Conservation (phyloP, 2,797 vertebrate genomes). For the Salarias fasciatus region DNA sequence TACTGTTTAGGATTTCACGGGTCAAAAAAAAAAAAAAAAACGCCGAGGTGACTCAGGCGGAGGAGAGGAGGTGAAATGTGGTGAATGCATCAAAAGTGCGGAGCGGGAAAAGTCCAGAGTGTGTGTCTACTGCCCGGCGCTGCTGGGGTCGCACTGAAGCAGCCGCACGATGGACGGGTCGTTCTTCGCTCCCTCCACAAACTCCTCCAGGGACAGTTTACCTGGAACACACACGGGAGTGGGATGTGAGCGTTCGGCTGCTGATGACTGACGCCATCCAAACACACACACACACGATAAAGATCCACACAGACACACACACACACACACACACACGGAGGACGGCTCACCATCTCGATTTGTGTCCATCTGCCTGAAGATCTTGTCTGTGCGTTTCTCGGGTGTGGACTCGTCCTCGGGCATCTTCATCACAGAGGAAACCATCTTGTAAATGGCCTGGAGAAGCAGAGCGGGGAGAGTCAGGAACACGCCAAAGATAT, state of each 20-base stretch:
- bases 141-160: constrained; percentile 97
- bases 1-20: constrained; percentile 29
- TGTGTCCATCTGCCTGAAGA: constrained; percentile 99
- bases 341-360: constrained; percentile 90
- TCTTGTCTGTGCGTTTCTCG: constrained; percentile 98
- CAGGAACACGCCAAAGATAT: neutral
- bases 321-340: neutral
- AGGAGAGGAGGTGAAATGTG: constrained; percentile 54
- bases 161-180: constrained; percentile 97
- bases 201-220: constrained; percentile 97
- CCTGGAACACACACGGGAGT: constrained; percentile 72
- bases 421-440: constrained; percentile 99
- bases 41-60: constrained; percentile 49
- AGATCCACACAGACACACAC: too few relatives aligned
- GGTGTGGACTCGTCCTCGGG: constrained; percentile 98
- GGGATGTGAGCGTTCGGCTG: too few relatives aligned
- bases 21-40: too few relatives aligned
- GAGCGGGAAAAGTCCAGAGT: constrained; percentile 55
- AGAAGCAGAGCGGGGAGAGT: constrained; percentile 5
- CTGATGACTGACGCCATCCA: too few relatives aligned
- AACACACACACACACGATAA: too few relatives aligned
- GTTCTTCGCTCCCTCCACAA: constrained; percentile 94
- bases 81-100: constrained; percentile 50
- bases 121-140: constrained; percentile 89
- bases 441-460: constrained; percentile 99